Base-by-base conservation (phyloP, 2,888 invertebrate genomes). In the Cephonodes hylas region DNA sequence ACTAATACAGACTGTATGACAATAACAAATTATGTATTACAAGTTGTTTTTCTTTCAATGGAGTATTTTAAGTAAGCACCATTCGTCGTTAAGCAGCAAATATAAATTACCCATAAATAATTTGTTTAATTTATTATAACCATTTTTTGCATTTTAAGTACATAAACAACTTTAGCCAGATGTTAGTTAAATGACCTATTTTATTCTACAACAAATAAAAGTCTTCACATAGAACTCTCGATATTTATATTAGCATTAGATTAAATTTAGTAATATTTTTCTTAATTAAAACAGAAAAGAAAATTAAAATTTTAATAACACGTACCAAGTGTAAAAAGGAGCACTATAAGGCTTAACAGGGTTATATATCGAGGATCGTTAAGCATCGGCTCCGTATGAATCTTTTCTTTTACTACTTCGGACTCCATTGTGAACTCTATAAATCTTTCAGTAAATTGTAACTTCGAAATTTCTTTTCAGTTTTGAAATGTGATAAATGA, bases 331-430 rank as follows among this genome's bases (percentile, higher is more conserved):
- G 92, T 92, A 71, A 89, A 83, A 65, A 89, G 64, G 45, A 92
- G 83, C 15, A 92, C 84, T 64, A 91, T 77, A 61, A 85, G 71
- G 76, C 91, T 91, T 25, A 92, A 79, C 80, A 91, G 79, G 86
- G 90, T 91, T 88, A 92, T 88, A 76, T 91, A 92, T 69, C 87
- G 84, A 45, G 89, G 90, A 73, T 92, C 91, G 66, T 91, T 90
- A 53, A 92, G 69, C 68, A 90, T 78, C 0, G 90, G 91, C 64
- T 91, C 89, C 4, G 90, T 91, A 58, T 90, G 83, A 66, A 92
- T 89, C 72, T 88, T 91, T 74, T 91, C 90, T 69, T 91, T 90
- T 20, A 86, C 72, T 60, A 91, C 91, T 81, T 90, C 90, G 0
- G 88, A 76, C 68, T 91, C 90, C 91, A 91, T 90, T 59, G 20